Base-by-base conservation (phyloP, 2,888 invertebrate species). In the Alentia gelatinosa region DNA sequence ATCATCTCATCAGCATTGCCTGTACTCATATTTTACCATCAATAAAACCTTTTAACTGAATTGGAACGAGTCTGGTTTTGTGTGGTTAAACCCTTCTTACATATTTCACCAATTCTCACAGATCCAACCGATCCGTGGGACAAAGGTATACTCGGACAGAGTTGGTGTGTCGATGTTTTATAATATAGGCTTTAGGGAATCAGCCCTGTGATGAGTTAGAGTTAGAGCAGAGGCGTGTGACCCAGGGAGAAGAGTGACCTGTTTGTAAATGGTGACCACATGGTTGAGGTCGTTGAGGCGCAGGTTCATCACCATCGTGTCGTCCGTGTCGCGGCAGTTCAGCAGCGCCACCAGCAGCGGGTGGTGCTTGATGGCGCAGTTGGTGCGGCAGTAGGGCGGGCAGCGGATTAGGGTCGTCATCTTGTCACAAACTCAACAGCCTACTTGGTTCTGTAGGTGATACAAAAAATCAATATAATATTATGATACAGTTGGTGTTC, bases 271-370 rank as follows among this genome's bases (percentile, higher is more conserved):
- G 19, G 89, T 89, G 68, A 91, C 74, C 7, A 91, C 91, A n/a
- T 63, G 35, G 37, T 68, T 33, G 83, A 91, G 91, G 23, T 90
- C 47, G 12, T 26, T 68, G 30, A 92, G 89, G 26, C 84, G 63
- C 7, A 30, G 37, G 33, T 90, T 63, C 90, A 90, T 91, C 40
- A 84, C 26, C 50, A 42, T 79, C 0, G 26, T 5, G 15, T 91
- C 90, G 5, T 40, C 68, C 0, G 40, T 84, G 50, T 91, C 90
- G 15, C 37, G 33, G 37, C 92, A 92, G 90, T 92, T 92, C 30
- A 92, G 90, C 12, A 92, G 37, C 4, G 91, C 92, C 7, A 91
- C 90, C 37, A 92, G 89, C 40, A 92, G 89, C 4, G 91, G 91
- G 86, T 92, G 92, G 35, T 92, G 92, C 30, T 83, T 47, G 39